These are phyloP conservation scores for Trichoplusia ni DNA, from an alignment of 1,140 invertebrate species.

Conservation along the genomic window DNA sequence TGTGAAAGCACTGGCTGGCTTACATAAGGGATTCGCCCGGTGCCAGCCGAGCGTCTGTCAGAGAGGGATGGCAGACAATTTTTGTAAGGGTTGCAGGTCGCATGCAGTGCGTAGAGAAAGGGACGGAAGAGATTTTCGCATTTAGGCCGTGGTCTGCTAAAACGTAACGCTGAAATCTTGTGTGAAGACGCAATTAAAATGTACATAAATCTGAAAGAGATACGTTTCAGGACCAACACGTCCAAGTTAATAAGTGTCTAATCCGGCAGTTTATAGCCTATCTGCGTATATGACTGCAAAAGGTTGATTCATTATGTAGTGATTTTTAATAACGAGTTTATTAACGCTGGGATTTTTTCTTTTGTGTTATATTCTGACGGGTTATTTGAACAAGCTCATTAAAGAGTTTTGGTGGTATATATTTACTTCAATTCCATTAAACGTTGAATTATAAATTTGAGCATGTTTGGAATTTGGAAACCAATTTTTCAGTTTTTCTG, in stretches of 20 bases:
- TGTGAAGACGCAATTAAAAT: slow-evolving; percentile 76
- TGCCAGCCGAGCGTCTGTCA: slow-evolving; percentile 54
- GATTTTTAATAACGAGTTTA: neutral
- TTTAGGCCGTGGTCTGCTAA: slow-evolving; percentile 49
- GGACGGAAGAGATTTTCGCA: slow-evolving; percentile 66
- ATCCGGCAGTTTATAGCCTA: slow-evolving; percentile 40
- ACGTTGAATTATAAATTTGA: no score
- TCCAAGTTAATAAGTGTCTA: slow-evolving; percentile 52
- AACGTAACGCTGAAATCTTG: slow-evolving; percentile 65
- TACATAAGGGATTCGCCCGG: slow-evolving; percentile 75
- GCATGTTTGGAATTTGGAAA: no score
- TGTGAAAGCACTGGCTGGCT: slow-evolving; percentile 71
- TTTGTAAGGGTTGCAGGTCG: slow-evolving; percentile 54
- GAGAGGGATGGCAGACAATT: slow-evolving; percentile 59
- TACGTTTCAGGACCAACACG: slow-evolving; percentile 40
- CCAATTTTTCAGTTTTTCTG: no score
- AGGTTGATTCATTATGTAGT: neutral
- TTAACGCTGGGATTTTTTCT: no score
- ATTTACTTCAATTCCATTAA: no score
- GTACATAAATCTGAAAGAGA: slow-evolving; percentile 63
- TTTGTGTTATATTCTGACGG: no score
- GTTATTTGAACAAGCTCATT: no score
- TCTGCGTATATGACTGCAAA: slow-evolving; percentile 4
- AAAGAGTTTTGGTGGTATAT: no score
- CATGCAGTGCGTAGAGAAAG: slow-evolving; percentile 49